Percentiles rank a stretch among this genome's conserved stretches.
Conservation (phyloP, 2,888 invertebrate species). For the Atethmia centrago region DNA sequence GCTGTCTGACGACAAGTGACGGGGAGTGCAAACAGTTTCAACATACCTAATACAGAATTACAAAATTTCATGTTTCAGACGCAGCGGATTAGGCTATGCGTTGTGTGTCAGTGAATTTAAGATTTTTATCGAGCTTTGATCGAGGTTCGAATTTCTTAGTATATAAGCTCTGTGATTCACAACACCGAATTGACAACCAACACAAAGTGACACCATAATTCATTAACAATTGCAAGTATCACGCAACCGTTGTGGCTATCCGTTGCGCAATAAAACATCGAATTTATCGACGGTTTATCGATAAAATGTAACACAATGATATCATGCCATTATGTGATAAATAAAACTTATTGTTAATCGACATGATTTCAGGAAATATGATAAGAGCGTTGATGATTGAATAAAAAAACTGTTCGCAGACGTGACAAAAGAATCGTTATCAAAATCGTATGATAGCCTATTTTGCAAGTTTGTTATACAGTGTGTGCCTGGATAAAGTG, state of each 20-base stretch:
- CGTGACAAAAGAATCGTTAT: constrained; percentile 40
- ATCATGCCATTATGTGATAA: constrained; percentile 51
- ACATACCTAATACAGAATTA: no score
- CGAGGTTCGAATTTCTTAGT: not conserved
- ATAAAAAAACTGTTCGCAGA: constrained; percentile 15
- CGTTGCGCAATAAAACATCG: constrained; percentile 44
- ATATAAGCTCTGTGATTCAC: not conserved
- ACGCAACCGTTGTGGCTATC: constrained; percentile 25
- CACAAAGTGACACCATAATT: constrained; percentile 12
- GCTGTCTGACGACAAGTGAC: no score
- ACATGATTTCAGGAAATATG: constrained; percentile 46
- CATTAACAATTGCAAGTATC: constrained; percentile 38
- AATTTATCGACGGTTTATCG: constrained; percentile 45
- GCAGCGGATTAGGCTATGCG: no score
- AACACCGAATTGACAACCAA: constrained; percentile 24
- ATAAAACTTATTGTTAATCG: constrained; percentile 44
- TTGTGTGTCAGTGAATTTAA: not conserved
- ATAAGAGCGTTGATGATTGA: constrained; percentile 31
- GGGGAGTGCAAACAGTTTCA: no score
- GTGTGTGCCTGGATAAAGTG: no score
- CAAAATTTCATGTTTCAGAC: no score
- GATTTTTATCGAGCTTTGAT: not conserved
- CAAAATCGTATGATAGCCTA: constrained; percentile 29
- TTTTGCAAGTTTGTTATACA: no score
- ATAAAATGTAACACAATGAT: constrained; percentile 43